Evolutionary conservation across 2,797 vertebrate species (phyloP), one percentile per base, ranked within the genome.

Genomic region (Chiloscyllium punctatum): DNA sequence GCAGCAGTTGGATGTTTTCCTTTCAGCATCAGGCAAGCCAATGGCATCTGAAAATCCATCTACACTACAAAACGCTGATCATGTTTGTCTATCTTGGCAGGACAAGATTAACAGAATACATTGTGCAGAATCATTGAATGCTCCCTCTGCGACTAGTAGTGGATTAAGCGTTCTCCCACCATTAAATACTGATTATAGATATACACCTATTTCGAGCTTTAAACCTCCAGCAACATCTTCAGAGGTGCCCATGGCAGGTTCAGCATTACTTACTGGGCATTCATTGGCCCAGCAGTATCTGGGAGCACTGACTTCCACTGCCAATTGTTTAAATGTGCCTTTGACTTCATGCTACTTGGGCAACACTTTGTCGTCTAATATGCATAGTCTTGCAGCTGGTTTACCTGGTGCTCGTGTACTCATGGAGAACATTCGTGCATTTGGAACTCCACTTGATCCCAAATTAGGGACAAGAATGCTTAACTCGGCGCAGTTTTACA

Each of bases 281-380:
- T 96, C 98, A 21, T 96, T 98, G 96, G 96, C 97, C 95, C 98
- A 98, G 72, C 98, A 98, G 77, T 98, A 98, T 96, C 82, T 98
- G 91, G 97, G 97, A 96, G 69, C 96, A 9, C 53, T 96, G 0
- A 95, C 96, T 9, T 62, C 97, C 90, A 0, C 96, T 71, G 96
- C 97, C 16, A 95, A 95, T 77, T 95, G 71, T 18, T 30, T 95
- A 96, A 98, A 97, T 72, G 95, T 96, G 21, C 77, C 97, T 95
- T 95, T 98, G 96, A 96, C 97, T 95, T 96, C 96, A n/a, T 98
- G 97, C 96, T 97, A 97, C 95, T 97, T 90, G 97, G 97, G 96
- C 77, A 96, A 51, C 0, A 97, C 16, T 53, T 97, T 95, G 94
- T n/a, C 94, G 25, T 96, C 97, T 96, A 72, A 96, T 42, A 94